Base-by-base conservation (phyloP, 2,888 invertebrate genomes). In the Drosophila tripunctata region DNA sequence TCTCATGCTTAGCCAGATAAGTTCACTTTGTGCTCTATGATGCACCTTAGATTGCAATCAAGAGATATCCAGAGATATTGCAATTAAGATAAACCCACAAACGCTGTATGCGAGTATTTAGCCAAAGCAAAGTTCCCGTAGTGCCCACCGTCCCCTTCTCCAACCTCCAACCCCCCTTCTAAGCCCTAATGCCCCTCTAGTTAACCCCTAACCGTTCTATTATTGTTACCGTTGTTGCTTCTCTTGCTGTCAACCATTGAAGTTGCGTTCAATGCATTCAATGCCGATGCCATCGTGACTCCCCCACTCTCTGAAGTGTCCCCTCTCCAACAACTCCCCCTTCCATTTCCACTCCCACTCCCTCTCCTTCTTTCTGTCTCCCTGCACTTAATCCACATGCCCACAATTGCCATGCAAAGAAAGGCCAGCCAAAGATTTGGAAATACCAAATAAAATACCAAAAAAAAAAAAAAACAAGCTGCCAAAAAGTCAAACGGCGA, bases 81-180 rank as follows among this genome's bases (percentile, higher is more conserved):
- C 82, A 83, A 83, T 83, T 83, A 83, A 83, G 82, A 83, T 83
- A 83, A 87, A 79, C 54, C 75, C 75, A 68, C 73, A 68, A 71
- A 61, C 54, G 72, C 48, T 66, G 76, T 71, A 65, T 47, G 51
- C 51, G 43, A 65, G 56, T 73, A 67, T 65, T 76, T 75, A 71
- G 71, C 60, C 55, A 66, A 35, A 60, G 50, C 35, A 47, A 30
- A 36, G 33, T 21, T 40, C 36, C 38, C 41, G 7, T 17, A 7
- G 2, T 7, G 5, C 48, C 43, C 21, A 19, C 4, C 38, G 8
- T 24, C 41, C 31, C 4, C 8, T 5, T 35, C 17, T 12, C 21
- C 1, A 4, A 0, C 15, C 12, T 14, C 7, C 10, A 12, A 19
- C 19, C 10, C 21, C 30, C 40, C 35, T 12, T 7, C 8, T 5